Evolutionary conservation across 2,797 vertebrate genomes (phyloP), one percentile per base, ranked within the genome.

Genomic region (Schizopygopsis malacanthus): DNA sequence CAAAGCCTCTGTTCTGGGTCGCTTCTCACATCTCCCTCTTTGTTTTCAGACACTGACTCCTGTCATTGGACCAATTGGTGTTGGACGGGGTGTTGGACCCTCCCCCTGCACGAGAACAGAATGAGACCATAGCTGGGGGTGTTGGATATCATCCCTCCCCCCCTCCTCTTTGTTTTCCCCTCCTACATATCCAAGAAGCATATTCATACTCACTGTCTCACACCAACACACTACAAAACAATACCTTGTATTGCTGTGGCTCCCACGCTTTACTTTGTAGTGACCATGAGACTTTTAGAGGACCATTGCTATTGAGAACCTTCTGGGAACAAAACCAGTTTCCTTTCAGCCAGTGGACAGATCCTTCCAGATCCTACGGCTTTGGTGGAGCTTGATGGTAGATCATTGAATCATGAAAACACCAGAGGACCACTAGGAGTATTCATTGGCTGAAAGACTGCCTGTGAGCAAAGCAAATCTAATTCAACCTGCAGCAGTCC

Each of bases 11-110:
- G 10, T 50, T 81, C 50, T 67, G 39, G 25, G 39, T 73, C 70
- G 45, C 9, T 70, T 20, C 71, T 77, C 47, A 22, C 33, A 45
- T 90, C 67, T 90, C 79, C 86, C 50, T 39, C 43, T 85, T 79
- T 92, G 84, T 93, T 61, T 93, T 89, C 93, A 94, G 92, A 90
- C 86, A 22, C 5, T 11, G 5, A 75, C 81, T 81, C 79, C 47
- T 88, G 79, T 25, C 79, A 88, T 84, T 75, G 85, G 50, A 89
- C 83, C 77, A 50, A 25, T 84, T 87, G 87, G 85, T 10, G 50
- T 89, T 28, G 39, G 39, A 85, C 61, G 70, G 81, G 63, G 80
- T 0, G 50, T 85, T 77, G 86, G 82, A 86, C 84, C 76, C 78
- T 84, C 50, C 77, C 79, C 56, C 71, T 50, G 79, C 84, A 85